Evolutionary conservation across 2,797 vertebrate genomes (phyloP), one percentile per base, ranked within the genome.

Genomic region (Melanogrammus aeglefinus): DNA sequence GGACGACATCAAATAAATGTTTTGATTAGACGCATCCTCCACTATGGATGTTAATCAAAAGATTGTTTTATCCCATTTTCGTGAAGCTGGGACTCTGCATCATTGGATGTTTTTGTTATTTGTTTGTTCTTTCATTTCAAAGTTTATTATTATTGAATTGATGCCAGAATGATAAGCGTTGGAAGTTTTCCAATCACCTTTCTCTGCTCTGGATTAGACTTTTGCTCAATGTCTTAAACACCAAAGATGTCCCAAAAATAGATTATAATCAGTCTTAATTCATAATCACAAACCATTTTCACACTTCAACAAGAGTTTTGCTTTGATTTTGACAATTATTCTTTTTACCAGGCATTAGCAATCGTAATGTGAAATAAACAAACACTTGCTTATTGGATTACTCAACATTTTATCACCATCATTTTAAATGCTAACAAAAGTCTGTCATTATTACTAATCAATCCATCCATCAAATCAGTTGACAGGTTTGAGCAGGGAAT

Each of bases 131-230:
- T 35, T 79, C 16, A 33, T 63, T 73, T n/a, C 8, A 35, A 12
- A 63, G 72, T 80, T 47, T 66, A 29, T 78, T 77, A 86, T 87
- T 87, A 88, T 86, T 87, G 81, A 86, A 78, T 88, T 81, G 82
- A 70, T 79, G 83, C 86, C 85, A 83, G 72, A 0, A 80, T 84
- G 82, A 88, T 79, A 82, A 86, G 83, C 78, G 76, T 27, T 44
- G 83, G 70, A 81, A 78, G 47, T 75, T 80, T 72, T 84, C 72
- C 71, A 79, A 81, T 84, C 14, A 21, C 78, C 76, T 77, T 75
- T 79, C 16, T 72, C 3, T 35, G 31, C 70, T 35, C 14, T 18
- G 13, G 27, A 24, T 69, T 69, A 69, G 63, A 69, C 63, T 69
- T 69, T 69, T 0, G 63, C 63, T 69, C n/a, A 69, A 21, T 69